Base-by-base conservation (phyloP, 2,888 invertebrate genomes). In the Caenorhabditis afra region DNA sequence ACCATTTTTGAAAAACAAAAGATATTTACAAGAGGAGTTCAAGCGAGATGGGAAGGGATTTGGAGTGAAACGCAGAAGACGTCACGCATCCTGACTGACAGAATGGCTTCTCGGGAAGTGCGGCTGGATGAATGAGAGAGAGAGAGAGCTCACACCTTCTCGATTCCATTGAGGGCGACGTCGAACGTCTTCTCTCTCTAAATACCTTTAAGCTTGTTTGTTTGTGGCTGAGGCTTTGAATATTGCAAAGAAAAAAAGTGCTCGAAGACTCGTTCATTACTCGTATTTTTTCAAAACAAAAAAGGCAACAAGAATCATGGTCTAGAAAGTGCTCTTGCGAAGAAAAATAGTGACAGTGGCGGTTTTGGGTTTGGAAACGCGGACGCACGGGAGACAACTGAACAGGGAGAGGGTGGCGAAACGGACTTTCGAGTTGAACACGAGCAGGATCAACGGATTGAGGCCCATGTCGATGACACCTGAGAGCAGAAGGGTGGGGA, bases 391-490 rank as follows among this genome's bases (percentile, higher is more conserved):
- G 37, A 59, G 14, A 20, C 52, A 66, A 41, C 29, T 45, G 41
- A 74, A 66, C 10, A 74, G 29, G 22, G 23, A n/a, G 0, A 55
- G 39, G 16, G 66, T 66, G 11, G 74, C 61, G 11, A 49, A 37
- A 4, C 77, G 70, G n/a, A 77, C 41, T 47, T 53, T 70, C 20
- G 70, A 49, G 37, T 77, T 77, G 59, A 77, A 77, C 47, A 77
- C 39, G 8, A 77, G 59, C 7, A 77, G 68, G 52, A 77, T 70
- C 14, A 77, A 47, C 0, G 77, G 77, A 47, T 77, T 77, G 2
- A 77, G 49, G 7, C 52, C 70, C 70, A 77, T 65, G 50, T 77
- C 70, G n/a, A 77, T 70, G 8, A 70, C 65, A 10, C 77, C 77
- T 77, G 70, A 23, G 65, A 70, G 53, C 16, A 20, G 45, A 52